Base-by-base conservation (phyloP, 2,888 invertebrate species). In the Cactoblastis cactorum region DNA sequence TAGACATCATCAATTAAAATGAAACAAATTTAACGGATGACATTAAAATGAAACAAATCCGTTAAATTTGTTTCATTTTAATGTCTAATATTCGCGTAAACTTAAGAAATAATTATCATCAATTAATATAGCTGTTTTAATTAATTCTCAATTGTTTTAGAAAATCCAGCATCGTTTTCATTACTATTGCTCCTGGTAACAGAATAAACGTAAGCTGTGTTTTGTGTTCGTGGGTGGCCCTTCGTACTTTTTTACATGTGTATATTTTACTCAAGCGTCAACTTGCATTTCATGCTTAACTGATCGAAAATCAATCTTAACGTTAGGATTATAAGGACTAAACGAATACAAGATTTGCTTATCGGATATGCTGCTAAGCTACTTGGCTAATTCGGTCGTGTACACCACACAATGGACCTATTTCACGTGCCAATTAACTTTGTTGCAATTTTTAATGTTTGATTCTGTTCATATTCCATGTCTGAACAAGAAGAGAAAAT, bases 401-500 rank as follows among this genome's bases (percentile, higher is more conserved):
- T 77, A 75, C 71, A 71, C 74, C 65, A 63, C 76, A 85, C 85
- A 85, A 85, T 85, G 82, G 82, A 55, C 75, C 76, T 81, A 85
- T 84, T 85, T 84, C 85, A 85, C 83, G 83, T 74, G 64, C 79
- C 81, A 74, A 78, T 83, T 80, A 69, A 77, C 74, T 80, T 83
- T 71, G 74, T 76, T 70, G 71, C 69, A 66, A 63, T 77, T 79
- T 77, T 65, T 53, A 50, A 49, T 28, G 45, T 45, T 38, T 45
- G 32, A 35, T 41, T 53, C 43, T 45, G 32, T 28, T 33, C 41
- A 22, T 41, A 49, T 55, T 49, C 46, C 52, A 51, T 43, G 5
- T 32, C 43, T 43, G 11, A 28, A 28, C 15, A 37, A 14, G 15
- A 38, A 11, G 33, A 33, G 22, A 43, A 50, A 43, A 50, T 22